These are phyloP conservation scores for Erebia ligea DNA, from an alignment of 2,888 invertebrate species.

Conservation along the genomic window DNA sequence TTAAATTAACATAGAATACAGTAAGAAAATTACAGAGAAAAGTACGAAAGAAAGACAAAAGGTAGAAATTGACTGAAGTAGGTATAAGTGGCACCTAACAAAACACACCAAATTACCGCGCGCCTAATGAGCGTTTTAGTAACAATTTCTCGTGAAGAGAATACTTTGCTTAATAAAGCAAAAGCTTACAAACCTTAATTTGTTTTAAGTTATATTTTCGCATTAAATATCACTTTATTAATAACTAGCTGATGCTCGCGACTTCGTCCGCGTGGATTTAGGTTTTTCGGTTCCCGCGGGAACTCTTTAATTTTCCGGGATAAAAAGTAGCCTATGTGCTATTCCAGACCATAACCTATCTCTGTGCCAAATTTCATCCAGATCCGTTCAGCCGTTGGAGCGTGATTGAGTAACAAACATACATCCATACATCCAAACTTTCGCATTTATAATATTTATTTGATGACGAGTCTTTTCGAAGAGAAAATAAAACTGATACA, in stretches of 20 bases:
- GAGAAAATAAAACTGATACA: too few species aligned
- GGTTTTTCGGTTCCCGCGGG: too few species aligned
- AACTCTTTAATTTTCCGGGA: too few species aligned
- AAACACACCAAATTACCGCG: constrained; percentile 19
- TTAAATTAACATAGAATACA: constrained; percentile 1
- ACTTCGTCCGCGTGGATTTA: too few species aligned
- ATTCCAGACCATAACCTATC: too few species aligned
- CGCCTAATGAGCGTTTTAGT: constrained; percentile 19
- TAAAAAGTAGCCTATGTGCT: too few species aligned
- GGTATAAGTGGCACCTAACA: constrained; percentile 7
- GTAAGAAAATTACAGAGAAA: background rate
- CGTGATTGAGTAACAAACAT: too few species aligned
- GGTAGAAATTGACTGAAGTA: constrained; percentile 6
- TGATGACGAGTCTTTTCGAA: background rate
- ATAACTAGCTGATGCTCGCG: too few species aligned
- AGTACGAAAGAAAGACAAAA: constrained; percentile 7
- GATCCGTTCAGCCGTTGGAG: too few species aligned
- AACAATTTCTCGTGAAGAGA: constrained; percentile 13
- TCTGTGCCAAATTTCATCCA: too few species aligned
- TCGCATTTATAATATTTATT: too few species aligned
- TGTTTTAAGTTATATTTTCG: background rate
- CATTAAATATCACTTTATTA: background rate
- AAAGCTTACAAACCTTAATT: constrained; percentile 13
- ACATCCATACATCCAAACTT: too few species aligned
- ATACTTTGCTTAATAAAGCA: constrained; percentile 14